phyloP scores from a whole-genome alignment of 2,888 invertebrate species.

The Tinea semifulvella region DNA sequence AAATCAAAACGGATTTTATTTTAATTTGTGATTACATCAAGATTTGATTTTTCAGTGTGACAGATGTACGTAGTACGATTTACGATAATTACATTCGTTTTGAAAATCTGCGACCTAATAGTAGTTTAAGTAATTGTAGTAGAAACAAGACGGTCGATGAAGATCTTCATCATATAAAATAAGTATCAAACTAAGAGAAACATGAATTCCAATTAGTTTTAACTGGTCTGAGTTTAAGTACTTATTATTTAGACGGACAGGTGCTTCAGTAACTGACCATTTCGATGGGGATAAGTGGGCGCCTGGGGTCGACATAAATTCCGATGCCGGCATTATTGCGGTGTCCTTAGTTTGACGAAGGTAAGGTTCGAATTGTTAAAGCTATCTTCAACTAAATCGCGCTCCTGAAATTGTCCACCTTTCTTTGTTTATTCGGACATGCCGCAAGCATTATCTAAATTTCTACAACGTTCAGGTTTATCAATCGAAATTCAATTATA shows the following conservation, averaged over 20 bases:
- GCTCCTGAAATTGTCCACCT: constrained; percentile 31
- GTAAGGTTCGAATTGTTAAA: constrained; percentile 45
- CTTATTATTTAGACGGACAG: constrained; percentile 41
- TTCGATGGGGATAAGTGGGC: constrained; percentile 38
- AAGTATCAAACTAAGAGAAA: background rate
- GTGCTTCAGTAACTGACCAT: constrained; percentile 50
- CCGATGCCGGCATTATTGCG: constrained; percentile 48
- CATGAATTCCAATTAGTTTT: constrained; percentile 9
- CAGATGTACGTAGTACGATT: no score
- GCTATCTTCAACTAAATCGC: constrained; percentile 44
- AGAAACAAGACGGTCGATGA: no score
- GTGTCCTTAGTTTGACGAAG: constrained; percentile 55
- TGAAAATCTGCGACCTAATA: no score
- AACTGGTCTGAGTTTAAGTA: constrained; percentile 9
- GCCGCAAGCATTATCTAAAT: background rate
- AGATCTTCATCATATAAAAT: no score
- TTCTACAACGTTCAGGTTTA: background rate
- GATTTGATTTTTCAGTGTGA: no score
- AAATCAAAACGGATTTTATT: no score
- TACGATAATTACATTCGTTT: no score
- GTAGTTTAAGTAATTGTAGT: no score
- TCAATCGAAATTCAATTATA: background rate
- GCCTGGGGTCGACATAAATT: constrained; percentile 53
- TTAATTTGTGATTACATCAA: no score
- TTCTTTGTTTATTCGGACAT: constrained; percentile 33